phyloP scores from a whole-genome alignment of 2,888 invertebrate genomes.

The Heliconius ethilla region DNA sequence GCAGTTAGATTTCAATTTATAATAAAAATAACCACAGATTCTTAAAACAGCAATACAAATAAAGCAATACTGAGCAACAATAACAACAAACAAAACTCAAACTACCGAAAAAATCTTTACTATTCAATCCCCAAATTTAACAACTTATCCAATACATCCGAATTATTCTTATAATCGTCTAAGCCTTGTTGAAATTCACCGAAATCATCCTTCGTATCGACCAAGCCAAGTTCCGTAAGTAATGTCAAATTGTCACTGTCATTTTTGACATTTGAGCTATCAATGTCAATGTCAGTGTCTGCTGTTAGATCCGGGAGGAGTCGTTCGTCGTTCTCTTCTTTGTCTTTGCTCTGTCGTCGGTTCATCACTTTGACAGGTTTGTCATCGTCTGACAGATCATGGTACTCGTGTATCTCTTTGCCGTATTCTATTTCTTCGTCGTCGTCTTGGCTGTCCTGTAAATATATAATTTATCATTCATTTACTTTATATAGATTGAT shows the following conservation, averaged over 20 bases:
- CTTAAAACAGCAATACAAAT: too few relatives aligned
- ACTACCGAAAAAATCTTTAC: slow-evolving; percentile 42
- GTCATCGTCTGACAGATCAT: slow-evolving; percentile 67
- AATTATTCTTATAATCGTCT: slow-evolving; percentile 57
- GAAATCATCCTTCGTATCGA: slow-evolving; percentile 75
- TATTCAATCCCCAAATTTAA: slow-evolving; percentile 66
- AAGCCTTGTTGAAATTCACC: slow-evolving; percentile 76
- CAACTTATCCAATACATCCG: slow-evolving; percentile 70
- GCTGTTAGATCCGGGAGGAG: slow-evolving; percentile 65
- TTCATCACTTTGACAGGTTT: slow-evolving; percentile 71
- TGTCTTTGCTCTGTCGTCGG: slow-evolving; percentile 65
- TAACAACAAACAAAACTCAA: too few relatives aligned
- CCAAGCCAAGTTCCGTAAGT: slow-evolving; percentile 81
- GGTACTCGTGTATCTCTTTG: slow-evolving; percentile 75
- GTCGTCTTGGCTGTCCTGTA: slow-evolving; percentile 76
- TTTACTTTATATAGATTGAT: background rate
- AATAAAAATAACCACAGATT: too few relatives aligned
- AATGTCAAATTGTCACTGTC: slow-evolving; percentile 64
- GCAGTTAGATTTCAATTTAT: too few relatives aligned
- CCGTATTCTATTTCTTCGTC: slow-evolving; percentile 81
- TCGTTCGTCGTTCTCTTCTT: slow-evolving; percentile 66
- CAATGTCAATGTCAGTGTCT: slow-evolving; percentile 71
- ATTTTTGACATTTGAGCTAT: slow-evolving; percentile 37
- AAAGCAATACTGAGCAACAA: too few relatives aligned
- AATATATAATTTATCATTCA: slow-evolving; percentile 26